Conservation (phyloP, 2,888 invertebrate genomes). For the Drosophila stalkeri region DNA sequence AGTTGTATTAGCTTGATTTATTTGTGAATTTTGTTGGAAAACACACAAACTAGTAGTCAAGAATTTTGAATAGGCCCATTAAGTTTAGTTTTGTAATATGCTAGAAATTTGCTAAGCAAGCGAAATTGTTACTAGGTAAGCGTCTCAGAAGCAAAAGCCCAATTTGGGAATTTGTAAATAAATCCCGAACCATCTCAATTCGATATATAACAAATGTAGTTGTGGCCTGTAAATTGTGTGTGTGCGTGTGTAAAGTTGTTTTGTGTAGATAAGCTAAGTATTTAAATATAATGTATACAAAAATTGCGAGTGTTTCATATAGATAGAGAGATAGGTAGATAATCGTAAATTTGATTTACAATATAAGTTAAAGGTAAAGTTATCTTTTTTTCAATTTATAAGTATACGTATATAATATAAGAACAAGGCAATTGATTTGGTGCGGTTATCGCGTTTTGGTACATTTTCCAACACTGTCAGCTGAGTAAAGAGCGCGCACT, state of each 20-base stretch:
- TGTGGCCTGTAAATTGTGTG: not conserved
- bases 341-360: conserved; percentile 79
- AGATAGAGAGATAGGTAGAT: conserved; percentile 23
- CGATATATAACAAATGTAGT: conserved; percentile 25
- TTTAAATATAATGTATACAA: conserved; percentile 57
- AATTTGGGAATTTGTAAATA: conserved; percentile 44
- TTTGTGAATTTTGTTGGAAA: conserved; percentile 7
- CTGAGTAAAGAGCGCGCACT: conserved; percentile 19
- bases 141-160: conserved; percentile 56
- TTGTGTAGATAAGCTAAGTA: conserved; percentile 42
- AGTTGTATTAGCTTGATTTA: conserved; percentile 25
- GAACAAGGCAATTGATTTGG: conserved; percentile 71
- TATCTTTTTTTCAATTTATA: conserved; percentile 21
- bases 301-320: conserved; percentile 43
- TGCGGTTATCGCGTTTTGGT: conserved; percentile 54
- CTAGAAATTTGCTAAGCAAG: conserved; percentile 43
- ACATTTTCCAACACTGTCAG: conserved; percentile 60
- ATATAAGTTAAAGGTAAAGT: conserved; percentile 50
- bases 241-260: conserved; percentile 27
- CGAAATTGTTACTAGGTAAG: conserved; percentile 48
- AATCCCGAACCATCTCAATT: conserved; percentile 28
- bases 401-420: conserved; percentile 49
- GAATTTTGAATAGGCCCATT: conserved; percentile 21
- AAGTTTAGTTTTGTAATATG: conserved; percentile 28
- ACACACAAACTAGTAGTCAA: conserved; percentile 14